Base-by-base conservation (phyloP, 1,140 invertebrate genomes). In the Hyposmocoma kahamanoa region DNA sequence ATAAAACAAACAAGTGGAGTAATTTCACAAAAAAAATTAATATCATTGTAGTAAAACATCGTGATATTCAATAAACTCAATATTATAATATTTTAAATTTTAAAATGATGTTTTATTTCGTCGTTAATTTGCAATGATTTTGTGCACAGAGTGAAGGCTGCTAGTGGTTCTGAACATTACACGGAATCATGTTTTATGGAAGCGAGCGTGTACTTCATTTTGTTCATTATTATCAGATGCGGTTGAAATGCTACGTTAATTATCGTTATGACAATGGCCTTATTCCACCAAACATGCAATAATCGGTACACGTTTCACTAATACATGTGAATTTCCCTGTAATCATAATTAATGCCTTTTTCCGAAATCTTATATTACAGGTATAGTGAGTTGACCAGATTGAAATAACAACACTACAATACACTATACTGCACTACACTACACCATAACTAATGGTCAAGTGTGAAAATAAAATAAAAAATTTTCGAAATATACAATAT, bases 231-330 rank as follows among this genome's bases (percentile, higher is more conserved):
- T 53, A 65, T 65, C 62, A 56, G 65, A 56, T 62, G 52, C 45
- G 53, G 50, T 51, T 36, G 32, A 62, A 61, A 56, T 47, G 45
- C 44, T 38, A 42, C 56, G 57, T 62, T 66, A 66, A 65, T 62
- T 65, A 62, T 66, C 52, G 51, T 46, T 55, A 32, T 58, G 56
- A 58, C 60, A 62, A 61, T 58, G 47, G 53, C 50, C 47, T 54
- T 59, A 58, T 17, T 36, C 13, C n/a, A n/a, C n/a, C 3, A 8
- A 36, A 36, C 32, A 17, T 6, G 5, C 11, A 36, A 36, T 36
- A 36, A 36, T 36, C 32, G 32, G 32, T 36, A 17, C 32, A 15
- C 3, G 32, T 17, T 36, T 36, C 32, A 36, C 18, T 36, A 36
- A 36, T 36, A 36, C 32, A n/a, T n/a, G n/a, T n/a, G 32, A 8